Evolutionary conservation across 2,113 vertebrate genomes (phyloP), one percentile per base, ranked within the genome.

Genomic region (Pseudois nayaur): DNA sequence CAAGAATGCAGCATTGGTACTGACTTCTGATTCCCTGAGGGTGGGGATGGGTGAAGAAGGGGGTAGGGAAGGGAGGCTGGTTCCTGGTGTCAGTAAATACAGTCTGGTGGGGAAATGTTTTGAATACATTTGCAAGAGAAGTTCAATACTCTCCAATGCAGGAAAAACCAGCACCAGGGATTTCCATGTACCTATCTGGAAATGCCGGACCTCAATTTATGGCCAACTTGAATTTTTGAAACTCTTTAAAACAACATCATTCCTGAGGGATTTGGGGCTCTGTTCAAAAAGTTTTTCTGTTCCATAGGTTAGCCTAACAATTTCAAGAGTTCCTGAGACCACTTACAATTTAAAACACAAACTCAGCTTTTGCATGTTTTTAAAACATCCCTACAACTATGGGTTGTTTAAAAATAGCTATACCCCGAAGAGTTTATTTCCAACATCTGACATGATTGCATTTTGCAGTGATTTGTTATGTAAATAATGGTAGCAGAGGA

Each of bases 401-500:
- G 86, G 92, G 74, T 94, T 79, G 91, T 62, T 91, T 97, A 98
- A 97, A 98, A 94, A 94, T 97, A 98, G 1, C 94, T 93, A 59
- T 91, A 67, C 25, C 62, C 96, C 29, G 92, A 78, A 85, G 97
- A 98, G 95, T 97, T 97, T 98, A 81, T 98, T 98, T 67, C 89
- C 97, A 83, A 89, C 97, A 92, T 97, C 94, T 98, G 92, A 97
- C 87, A 79, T 52, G 85, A 98, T 93, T 97, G 96, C 91, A 87
- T 97, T 97, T 79, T 62, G 89, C 88, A 98, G 92, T 3, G 11
- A 90, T 97, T 96, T 95, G 74, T 95, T 97, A 95, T 97, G 52
- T 97, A 98, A 98, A 98, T n/a, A 95, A 89, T 98, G 96, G 97
- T 94, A 97, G 95, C 59, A 90, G 86, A 55, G 81, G n/a, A 98